Evolutionary conservation across 2,113 vertebrate genomes (phyloP).

Genomic region (Smithornis capensis): DNA sequence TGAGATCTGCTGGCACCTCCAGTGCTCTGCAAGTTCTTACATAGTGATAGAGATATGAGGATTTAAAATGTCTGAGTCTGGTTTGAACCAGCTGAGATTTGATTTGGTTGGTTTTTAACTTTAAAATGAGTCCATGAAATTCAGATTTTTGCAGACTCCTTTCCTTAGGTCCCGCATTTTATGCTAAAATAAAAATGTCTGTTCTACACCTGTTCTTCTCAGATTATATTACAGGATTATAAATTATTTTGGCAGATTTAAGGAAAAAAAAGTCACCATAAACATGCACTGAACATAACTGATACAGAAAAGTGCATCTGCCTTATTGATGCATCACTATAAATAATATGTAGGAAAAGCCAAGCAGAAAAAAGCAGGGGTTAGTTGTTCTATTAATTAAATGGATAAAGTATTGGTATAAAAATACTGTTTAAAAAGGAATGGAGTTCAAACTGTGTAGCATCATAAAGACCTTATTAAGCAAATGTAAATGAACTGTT

Average conservation of each 20-base stretch:
- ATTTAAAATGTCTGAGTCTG: not conserved
- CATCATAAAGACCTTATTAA: not conserved
- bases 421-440: not conserved
- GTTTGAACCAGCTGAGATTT: not conserved
- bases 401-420: not conserved
- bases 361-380: not conserved
- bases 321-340: not conserved
- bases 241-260: not conserved
- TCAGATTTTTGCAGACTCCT: not conserved
- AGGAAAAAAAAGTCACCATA: not conserved
- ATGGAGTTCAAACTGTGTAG: not conserved
- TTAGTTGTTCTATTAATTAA: not conserved
- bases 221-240: not conserved
- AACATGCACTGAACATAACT: not conserved
- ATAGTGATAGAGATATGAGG: rapidly evolving
- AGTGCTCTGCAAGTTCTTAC: not conserved
- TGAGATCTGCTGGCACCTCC: not conserved
- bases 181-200: not conserved
- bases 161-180: not conserved
- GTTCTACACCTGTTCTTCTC: not conserved
- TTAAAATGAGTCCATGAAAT: not conserved
- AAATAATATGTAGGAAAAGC: not conserved
- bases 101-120: not conserved
- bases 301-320: not conserved
- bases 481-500: not conserved